These are phyloP conservation scores for Vannuccia rotundouncinata DNA, from an alignment of 2,888 invertebrate genomes.

Conservation along the genomic window DNA sequence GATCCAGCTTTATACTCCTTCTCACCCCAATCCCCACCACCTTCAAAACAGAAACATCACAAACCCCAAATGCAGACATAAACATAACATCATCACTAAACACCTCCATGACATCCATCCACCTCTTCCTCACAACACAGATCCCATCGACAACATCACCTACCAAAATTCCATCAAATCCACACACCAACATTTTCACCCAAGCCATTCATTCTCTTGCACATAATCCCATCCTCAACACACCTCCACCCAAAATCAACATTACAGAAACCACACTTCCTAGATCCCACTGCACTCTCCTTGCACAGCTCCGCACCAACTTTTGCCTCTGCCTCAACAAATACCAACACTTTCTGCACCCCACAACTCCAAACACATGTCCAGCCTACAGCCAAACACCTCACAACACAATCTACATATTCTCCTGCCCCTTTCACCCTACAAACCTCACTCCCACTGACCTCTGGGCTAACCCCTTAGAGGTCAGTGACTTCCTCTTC, in stretches of 20 bases:
- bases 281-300: neutral
- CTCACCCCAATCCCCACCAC: neutral
- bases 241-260: neutral
- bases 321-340: neutral
- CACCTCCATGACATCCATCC: neutral
- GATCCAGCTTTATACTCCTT: neutral
- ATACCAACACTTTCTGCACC: neutral
- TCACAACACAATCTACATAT: neutral
- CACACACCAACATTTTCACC: neutral
- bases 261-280: neutral
- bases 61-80: neutral
- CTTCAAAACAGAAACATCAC: neutral
- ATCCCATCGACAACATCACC: neutral
- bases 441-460: conserved; percentile 15
- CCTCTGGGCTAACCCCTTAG: conserved; percentile 2
- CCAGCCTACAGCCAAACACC: neutral
- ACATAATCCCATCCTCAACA: neutral
- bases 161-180: neutral
- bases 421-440: neutral
- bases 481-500: conserved; percentile 10
- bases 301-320: neutral
- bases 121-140: neutral
- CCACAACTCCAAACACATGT: neutral
- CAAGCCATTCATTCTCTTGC: neutral
- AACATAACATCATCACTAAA: neutral